Evolutionary conservation across 2,797 vertebrate species (phyloP).

Genomic region (Odontamblyopus rebecca): DNA sequence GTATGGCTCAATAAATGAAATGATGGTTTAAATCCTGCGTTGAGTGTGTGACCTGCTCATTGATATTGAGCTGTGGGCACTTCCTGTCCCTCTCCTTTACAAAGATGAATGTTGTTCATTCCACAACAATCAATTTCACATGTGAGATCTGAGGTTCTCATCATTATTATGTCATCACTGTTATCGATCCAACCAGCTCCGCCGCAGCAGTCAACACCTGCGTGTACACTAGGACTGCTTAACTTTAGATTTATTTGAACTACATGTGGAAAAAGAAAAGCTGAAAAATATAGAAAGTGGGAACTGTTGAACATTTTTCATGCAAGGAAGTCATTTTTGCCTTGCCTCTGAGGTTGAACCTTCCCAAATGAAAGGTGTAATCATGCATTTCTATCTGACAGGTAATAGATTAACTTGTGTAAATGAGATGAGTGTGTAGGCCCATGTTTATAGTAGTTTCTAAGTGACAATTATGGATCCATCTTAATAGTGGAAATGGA

Average conservation of each 20-base stretch:
- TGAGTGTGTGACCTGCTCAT: not conserved
- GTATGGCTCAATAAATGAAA: not conserved
- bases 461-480: not conserved
- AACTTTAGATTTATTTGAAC: too few species aligned
- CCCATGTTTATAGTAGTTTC: too few species aligned
- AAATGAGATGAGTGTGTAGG: too few species aligned
- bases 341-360: too few species aligned
- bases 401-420: too few species aligned
- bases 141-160: not conserved
- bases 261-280: too few species aligned
- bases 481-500: not conserved
- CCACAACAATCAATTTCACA: constrained; percentile 7
- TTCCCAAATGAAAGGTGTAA: too few species aligned
- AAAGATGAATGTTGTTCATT: not conserved
- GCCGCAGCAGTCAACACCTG: not conserved
- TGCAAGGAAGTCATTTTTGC: too few species aligned
- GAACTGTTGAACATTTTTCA: too few species aligned
- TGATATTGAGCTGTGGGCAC: constrained; percentile 2
- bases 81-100: not conserved
- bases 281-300: too few species aligned
- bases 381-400: too few species aligned
- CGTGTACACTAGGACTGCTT: not conserved
- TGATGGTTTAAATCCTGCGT: not conserved
- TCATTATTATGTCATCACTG: not conserved
- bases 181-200: not conserved